Evolutionary conservation across 2,113 vertebrate species (phyloP).

Genomic region (Ciconia boyciana): DNA sequence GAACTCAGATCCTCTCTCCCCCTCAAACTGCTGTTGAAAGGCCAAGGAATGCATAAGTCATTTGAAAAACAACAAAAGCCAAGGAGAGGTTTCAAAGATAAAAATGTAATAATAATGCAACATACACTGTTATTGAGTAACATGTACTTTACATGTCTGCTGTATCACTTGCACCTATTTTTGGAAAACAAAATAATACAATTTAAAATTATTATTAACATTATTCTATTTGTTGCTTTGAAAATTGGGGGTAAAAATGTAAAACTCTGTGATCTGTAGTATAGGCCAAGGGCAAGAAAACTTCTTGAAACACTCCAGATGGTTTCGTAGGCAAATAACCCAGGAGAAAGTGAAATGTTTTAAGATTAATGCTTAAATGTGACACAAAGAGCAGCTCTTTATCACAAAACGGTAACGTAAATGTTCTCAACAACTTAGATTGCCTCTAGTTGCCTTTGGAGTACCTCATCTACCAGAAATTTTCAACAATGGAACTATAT

Average conservation of each 20-base stretch:
- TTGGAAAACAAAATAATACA: not conserved
- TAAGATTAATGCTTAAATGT: not conserved
- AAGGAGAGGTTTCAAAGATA: not conserved
- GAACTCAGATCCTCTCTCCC: not conserved
- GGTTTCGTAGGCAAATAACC: not conserved
- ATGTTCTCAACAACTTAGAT: not conserved
- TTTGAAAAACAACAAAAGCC: not conserved
- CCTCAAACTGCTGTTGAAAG: not conserved
- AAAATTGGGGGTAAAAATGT: not conserved
- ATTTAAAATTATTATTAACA: not conserved
- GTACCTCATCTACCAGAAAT: not conserved
- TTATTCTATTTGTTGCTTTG: not conserved
- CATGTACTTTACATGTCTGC: not conserved
- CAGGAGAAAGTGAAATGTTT: not conserved
- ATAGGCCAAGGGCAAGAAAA: not conserved
- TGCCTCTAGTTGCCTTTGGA: not conserved
- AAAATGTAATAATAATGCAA: not conserved
- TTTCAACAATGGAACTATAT: not conserved
- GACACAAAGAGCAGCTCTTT: not conserved
- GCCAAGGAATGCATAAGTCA: not conserved
- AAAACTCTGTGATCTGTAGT: not conserved
- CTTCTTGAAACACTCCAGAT: not conserved
- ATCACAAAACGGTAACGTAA: not conserved
- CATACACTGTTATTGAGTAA: not conserved
- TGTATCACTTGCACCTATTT: not conserved